These are phyloP conservation scores for Sinocyclocheilus anshuiensis DNA, from an alignment of 2,113 vertebrate genomes.

Conservation along the genomic window DNA sequence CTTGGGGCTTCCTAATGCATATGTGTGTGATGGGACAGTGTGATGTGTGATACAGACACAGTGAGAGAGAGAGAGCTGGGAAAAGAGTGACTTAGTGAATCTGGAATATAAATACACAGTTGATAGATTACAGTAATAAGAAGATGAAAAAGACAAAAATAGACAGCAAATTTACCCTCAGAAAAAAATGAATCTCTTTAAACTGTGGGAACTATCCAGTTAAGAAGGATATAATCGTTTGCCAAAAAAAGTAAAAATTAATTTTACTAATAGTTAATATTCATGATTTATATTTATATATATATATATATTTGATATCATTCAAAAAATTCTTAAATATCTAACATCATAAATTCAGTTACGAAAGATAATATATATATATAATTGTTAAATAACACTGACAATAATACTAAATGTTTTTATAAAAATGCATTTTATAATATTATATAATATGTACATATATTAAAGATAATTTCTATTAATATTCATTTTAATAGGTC, in stretches of 20 bases:
- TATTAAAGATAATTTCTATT: no score
- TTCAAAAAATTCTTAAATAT: no score
- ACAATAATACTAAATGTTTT: not conserved
- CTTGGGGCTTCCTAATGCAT: conserved; percentile 49
- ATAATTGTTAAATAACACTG: no score
- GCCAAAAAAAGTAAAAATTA: no score
- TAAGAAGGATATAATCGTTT: not conserved
- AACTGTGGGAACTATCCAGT: not conserved
- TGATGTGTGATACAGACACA: not conserved
- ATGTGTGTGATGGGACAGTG: conserved; percentile 15
- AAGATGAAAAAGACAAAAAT: not conserved
- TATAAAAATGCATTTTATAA: not conserved
- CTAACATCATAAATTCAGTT: no score
- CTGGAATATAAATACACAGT: conserved; percentile 5
- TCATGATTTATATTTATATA: not conserved
- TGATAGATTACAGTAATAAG: conserved; percentile 19
- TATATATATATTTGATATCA: not conserved
- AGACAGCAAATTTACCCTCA: not conserved
- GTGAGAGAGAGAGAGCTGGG: not conserved
- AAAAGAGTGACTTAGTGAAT: not conserved
- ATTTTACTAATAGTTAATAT: no score
- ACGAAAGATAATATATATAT: no score
- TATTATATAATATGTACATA: not conserved
- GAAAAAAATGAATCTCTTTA: not conserved
- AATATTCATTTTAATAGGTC: no score